Conservation (phyloP, 2,888 invertebrate genomes). For the Drosophila nr. medialis region DNA sequence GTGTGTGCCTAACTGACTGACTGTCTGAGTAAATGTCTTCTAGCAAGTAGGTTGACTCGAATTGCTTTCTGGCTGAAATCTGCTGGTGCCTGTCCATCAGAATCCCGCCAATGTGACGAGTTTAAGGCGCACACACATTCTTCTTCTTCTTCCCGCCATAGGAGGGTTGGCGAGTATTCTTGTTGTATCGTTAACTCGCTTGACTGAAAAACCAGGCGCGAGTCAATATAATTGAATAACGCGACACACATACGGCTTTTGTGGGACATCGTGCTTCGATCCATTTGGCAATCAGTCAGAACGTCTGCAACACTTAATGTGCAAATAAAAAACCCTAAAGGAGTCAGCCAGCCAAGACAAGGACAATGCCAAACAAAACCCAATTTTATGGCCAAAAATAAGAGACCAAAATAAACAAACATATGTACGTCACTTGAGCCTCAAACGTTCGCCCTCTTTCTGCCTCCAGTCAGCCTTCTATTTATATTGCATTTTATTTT, state of each 20-base stretch:
- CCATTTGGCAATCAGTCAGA: constrained; percentile 70
- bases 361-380: constrained; percentile 74
- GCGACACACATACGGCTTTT: constrained; percentile 27
- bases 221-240: constrained; percentile 79
- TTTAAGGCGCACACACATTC: constrained; percentile 23
- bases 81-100: constrained; percentile 25
- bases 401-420: constrained; percentile 36
- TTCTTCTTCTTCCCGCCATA: constrained; percentile 2
- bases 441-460: constrained; percentile 11
- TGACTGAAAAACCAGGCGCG: constrained; percentile 69
- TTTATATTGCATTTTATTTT: constrained; percentile 61
- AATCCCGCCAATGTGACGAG: constrained; percentile 17
- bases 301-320: constrained; percentile 74
- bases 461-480: constrained; percentile 17
- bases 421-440: constrained; percentile 39
- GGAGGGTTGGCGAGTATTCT: constrained; percentile 11
- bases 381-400: constrained; percentile 70
- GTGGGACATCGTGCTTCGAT: constrained; percentile 39
- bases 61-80: constrained; percentile 49
- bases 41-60: constrained; percentile 38
- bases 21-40: constrained; percentile 32
- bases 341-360: constrained; percentile 57
- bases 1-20: constrained; percentile 14
- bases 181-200: constrained; percentile 63
- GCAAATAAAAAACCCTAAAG: constrained; percentile 71